Base-by-base conservation (phyloP, 2,888 invertebrate species). In the Melanotus villosus region DNA sequence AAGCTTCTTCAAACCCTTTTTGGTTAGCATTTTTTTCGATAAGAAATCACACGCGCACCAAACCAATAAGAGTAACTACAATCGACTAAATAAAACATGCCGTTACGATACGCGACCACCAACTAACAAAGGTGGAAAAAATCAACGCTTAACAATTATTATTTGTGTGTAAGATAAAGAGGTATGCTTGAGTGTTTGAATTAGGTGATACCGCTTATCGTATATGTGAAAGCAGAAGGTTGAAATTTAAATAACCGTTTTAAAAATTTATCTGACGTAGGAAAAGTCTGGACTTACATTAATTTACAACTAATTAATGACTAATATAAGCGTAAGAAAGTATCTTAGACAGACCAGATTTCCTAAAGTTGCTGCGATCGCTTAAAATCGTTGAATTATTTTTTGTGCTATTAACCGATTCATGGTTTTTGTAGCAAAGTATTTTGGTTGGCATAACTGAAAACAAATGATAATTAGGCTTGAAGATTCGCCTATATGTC, bases 1-100 rank as follows among this genome's bases (percentile, higher is more conserved):
- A 16, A 63, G 36, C 30, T 63, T 52, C 9, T 18, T 12, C 16
- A 60, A 60, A 19, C 23, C 1, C 36, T 63, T 63, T n/a, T 16
- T 38, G 7, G 26, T 19, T 14, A 52, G 38, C 45, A 54, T 63
- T 10, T 19, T 6, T 0, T n/a, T 26, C 18, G 1, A n/a, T 9
- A 47, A 12, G 2, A 47, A 26, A 12, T 45, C 14, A 47, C 47
- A 47, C 10, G n/a, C 12, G 3, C n/a, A n/a, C n/a, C n/a, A n/a
- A n/a, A n/a, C n/a, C 18, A 19, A 19, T 47, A 2, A 21, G 2
- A 14, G 14, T 12, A 12, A 14, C 3, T 1, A 38, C 12, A 14
- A 38, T 1, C 14, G 14, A 38, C 2, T 38, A 14, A 38, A 38
- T 12, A 1, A 6, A 10, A 38, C 5, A 36, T 6, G n/a, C n/a